phyloP scores from a whole-genome alignment of 2,113 vertebrate species.

The Equus quagga region DNA sequence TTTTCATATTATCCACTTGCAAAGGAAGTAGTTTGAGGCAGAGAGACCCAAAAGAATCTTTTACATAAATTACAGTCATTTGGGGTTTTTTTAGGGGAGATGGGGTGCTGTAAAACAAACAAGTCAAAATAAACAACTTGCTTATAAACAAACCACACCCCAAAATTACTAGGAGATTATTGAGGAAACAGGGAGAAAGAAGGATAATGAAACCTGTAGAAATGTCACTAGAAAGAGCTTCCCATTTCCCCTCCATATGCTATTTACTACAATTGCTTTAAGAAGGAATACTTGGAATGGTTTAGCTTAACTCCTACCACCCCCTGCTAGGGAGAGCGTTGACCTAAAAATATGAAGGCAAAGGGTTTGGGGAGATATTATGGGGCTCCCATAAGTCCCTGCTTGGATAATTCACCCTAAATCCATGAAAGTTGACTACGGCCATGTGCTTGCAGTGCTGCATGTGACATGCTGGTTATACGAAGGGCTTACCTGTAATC shows the following conservation, averaged over 20 bases:
- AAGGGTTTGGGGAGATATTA: neutral
- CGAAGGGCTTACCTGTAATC: slow-evolving; percentile 93
- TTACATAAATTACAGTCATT: neutral
- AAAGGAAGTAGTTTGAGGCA: neutral
- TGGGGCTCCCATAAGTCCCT: neutral
- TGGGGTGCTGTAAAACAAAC: neutral
- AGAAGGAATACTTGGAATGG: neutral
- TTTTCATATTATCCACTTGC: neutral
- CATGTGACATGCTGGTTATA: fast-evolving
- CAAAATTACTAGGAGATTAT: neutral
- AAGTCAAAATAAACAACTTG: slow-evolving; percentile 24
- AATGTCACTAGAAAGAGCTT: neutral
- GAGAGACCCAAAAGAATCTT: neutral
- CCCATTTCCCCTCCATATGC: neutral
- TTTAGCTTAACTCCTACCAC: neutral
- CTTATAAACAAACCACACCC: neutral
- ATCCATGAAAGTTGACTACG: neutral
- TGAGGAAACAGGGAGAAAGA: neutral
- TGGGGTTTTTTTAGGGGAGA: neutral
- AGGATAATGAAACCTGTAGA: neutral
- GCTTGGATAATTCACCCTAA: neutral
- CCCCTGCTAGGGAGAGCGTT: neutral
- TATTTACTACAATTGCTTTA: neutral
- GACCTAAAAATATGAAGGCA: neutral
- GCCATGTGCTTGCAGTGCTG: neutral